Evolutionary conservation across 2,797 vertebrate genomes (phyloP), one percentile per base, ranked within the genome.

Genomic region (Australoheros facetus): DNA sequence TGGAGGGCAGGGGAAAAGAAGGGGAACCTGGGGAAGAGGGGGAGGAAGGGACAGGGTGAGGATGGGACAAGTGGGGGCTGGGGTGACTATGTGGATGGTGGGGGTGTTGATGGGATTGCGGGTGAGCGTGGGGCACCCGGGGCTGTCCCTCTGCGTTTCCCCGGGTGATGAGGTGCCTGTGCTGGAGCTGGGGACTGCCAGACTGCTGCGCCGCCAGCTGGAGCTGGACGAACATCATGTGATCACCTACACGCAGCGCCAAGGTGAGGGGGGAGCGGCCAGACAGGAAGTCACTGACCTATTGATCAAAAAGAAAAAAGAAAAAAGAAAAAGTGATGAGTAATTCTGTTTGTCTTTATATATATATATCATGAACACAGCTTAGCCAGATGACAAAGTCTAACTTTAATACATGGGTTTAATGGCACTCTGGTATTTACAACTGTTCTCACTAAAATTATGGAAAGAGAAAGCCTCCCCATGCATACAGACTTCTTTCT

Each of bases 231-330:
- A 98, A 98, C 97, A 98, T 98, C 97, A 98, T 98, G 90, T 98
- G 97, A 85, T 98, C 98, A 0, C 98, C 97, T 1, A 99, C 98
- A 0, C 98, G 96, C 77, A 99, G 95, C 0, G 98, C 98, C 84
- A 99, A 95, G 48, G 98, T 98, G 90, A 99, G 93, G 0, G 98
- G 98, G 0, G 97, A 99, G 66, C 97, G 97, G 19, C 98, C 98
- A 0, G 97, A 99, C 89, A 99, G 91, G 92, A 99, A 99, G 92
- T 99, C 98, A 57, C 97, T 98, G 94, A 99, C 98, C 98, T 99
- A 94, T 4, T 55, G 56, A 79, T 7, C 34, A 37, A 37, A 87
- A 71, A 80, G 34, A 85, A 87, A 55, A 19, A 32, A 23, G n/a
- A 37, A 2, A 26, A 7, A 73, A 37, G 1, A 2, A 54, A 42